Evolutionary conservation across 2,888 invertebrate genomes (phyloP).

Genomic region (Ernsta delagoae): DNA sequence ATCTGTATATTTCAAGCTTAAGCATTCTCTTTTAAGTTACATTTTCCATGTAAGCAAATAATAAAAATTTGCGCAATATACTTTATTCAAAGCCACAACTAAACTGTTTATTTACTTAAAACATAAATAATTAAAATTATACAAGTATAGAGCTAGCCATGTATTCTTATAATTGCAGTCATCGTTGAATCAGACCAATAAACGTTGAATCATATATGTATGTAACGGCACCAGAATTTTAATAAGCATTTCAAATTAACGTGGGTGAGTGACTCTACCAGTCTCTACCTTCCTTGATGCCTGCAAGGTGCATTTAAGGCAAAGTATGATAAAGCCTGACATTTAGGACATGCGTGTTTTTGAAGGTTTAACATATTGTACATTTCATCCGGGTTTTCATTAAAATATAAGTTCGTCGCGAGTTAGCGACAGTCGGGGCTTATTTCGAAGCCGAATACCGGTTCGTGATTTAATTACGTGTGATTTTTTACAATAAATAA

Average conservation of each 20-base stretch:
- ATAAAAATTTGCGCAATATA: no score
- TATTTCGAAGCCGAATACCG: no score
- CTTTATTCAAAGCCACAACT: no score
- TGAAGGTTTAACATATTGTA: neutral
- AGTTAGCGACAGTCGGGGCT: no score
- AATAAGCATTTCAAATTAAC: constrained; percentile 1
- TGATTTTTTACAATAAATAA: no score
- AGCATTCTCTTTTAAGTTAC: no score
- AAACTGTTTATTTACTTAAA: no score
- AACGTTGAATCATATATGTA: constrained; percentile 7
- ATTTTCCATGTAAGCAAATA: no score
- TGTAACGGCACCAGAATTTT: constrained; percentile 4
- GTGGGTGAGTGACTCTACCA: constrained; percentile 12
- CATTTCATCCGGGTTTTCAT: neutral
- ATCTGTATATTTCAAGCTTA: no score
- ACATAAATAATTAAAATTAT: no score
- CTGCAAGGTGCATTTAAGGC: constrained; percentile 5
- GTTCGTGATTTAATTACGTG: no score
- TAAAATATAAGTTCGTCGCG: no score
- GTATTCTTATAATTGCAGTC: constrained; percentile 1
- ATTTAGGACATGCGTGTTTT: neutral
- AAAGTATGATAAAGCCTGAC: constrained; percentile 1
- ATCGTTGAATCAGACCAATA: constrained; percentile 3
- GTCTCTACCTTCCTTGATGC: neutral
- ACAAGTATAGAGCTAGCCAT: neutral